Evolutionary conservation across 2,888 invertebrate species (phyloP).

Genomic region (Chironomus riparius): DNA sequence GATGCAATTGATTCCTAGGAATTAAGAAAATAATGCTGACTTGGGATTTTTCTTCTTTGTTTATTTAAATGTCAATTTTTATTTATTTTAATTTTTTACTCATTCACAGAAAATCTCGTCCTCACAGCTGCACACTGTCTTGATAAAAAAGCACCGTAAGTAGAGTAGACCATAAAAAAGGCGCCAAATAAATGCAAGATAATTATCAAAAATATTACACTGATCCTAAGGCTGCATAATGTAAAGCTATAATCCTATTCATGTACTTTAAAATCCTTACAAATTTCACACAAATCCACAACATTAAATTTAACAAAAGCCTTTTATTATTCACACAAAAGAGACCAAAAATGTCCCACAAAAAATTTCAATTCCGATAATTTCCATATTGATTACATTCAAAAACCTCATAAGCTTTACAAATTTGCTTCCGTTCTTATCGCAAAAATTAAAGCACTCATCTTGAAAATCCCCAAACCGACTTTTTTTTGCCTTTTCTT

Average conservation of each 20-base stretch:
- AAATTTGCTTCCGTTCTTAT: too few species aligned
- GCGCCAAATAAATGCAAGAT: not conserved
- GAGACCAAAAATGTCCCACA: too few species aligned
- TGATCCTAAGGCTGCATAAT: not conserved
- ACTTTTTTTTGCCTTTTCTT: too few species aligned
- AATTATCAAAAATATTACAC: not conserved
- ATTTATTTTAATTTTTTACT: not conserved
- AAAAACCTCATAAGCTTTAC: too few species aligned
- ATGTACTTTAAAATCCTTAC: not conserved
- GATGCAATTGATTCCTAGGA: not conserved
- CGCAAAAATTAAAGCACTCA: too few species aligned
- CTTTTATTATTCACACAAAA: too few species aligned
- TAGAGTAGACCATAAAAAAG: not conserved
- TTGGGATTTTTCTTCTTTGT: not conserved
- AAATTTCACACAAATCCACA: too few species aligned
- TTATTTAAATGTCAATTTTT: not conserved
- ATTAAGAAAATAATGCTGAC: not conserved
- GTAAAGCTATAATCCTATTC: not conserved
- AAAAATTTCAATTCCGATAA: too few species aligned
- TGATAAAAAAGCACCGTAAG: not conserved
- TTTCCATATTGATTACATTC: too few species aligned
- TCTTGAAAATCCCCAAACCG: too few species aligned
- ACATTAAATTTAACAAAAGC: too few species aligned
- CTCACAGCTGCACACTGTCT: not conserved
- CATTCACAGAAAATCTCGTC: not conserved